Conservation (phyloP, 1,140 invertebrate genomes). For the Drosophila aff. region DNA sequence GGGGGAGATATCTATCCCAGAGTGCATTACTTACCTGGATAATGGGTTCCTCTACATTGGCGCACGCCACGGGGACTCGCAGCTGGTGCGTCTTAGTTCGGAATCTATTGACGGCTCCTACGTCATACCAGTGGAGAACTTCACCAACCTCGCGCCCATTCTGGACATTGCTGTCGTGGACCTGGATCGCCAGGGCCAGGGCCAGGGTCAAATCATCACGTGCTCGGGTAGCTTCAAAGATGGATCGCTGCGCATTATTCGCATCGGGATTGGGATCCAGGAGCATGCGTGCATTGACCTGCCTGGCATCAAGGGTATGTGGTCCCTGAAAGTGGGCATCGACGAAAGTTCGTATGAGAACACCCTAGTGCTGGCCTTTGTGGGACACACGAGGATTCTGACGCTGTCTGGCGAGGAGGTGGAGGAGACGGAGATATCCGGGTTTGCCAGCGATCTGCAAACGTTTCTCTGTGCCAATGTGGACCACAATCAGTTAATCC, state of each 20-base stretch:
- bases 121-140: conserved; percentile 97
- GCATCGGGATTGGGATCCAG: conserved; percentile 98
- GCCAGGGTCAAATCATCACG: conserved; percentile 98
- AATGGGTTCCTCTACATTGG: conserved; percentile 99
- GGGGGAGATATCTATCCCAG: conserved; percentile 98
- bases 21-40: conserved; percentile 99
- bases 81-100: conserved; percentile 96
- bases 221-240: conserved; percentile 99
- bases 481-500: conserved; percentile 88
- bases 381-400: conserved; percentile 96
- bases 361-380: conserved; percentile 96
- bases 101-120: conserved; percentile 95
- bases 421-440: conserved; percentile 97
- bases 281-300: conserved; percentile 99
- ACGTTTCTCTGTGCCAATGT: conserved; percentile 98
- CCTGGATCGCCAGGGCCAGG: conserved; percentile 98
- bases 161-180: conserved; percentile 99
- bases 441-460: conserved; percentile 95
- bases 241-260: conserved; percentile 97
- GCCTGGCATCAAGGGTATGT: conserved; percentile 98
- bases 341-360: conserved; percentile 89
- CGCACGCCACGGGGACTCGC: conserved; percentile 98
- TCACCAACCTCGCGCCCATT: conserved; percentile 98
- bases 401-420: conserved; percentile 97
- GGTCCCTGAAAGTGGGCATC: conserved; percentile 93